Conservation (phyloP, 2,797 vertebrate species). For the Aplochiton taeniatus region DNA sequence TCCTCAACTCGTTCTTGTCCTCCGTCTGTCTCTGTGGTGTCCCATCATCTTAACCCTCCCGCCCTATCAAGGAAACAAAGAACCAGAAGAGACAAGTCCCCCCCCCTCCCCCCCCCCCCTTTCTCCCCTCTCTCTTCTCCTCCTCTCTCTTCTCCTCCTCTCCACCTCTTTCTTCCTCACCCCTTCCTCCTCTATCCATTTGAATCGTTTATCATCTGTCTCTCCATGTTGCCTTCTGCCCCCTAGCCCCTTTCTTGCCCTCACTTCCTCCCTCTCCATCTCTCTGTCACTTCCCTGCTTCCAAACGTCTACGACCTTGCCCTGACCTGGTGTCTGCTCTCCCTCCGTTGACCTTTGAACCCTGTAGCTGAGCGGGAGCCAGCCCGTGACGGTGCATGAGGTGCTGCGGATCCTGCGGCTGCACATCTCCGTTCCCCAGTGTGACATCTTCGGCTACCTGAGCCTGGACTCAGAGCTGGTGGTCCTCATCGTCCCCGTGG, state of each 20-base stretch:
- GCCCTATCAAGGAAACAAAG: too few species aligned
- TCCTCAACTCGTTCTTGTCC: not conserved
- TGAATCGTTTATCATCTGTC: too few species aligned
- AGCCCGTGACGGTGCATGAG: constrained; percentile 87
- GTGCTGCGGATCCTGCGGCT: constrained; percentile 88
- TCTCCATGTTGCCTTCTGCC: too few species aligned
- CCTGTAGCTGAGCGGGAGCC: constrained; percentile 84
- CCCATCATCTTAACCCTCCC: too few species aligned
- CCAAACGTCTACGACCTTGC: too few species aligned
- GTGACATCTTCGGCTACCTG: constrained; percentile 94
- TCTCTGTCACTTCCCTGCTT: not conserved
- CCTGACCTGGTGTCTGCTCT: too few species aligned
- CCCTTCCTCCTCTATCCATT: not conserved
- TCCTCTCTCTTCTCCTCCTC: too few species aligned
- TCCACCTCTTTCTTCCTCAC: not conserved
- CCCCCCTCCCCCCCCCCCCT: too few species aligned
- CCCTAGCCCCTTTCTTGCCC: not conserved
- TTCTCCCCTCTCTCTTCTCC: too few species aligned
- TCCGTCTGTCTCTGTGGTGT: not conserved
- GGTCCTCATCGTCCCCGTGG: constrained; percentile 89
- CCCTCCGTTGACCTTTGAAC: constrained; percentile 2
- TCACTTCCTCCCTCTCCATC: not conserved
- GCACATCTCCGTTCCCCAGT: constrained; percentile 94
- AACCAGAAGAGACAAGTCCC: too few species aligned
- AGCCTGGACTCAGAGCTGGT: constrained; percentile 95